These are phyloP conservation scores for Calliphora vomitoria DNA, from an alignment of 2,888 invertebrate genomes.

Conservation along the genomic window DNA sequence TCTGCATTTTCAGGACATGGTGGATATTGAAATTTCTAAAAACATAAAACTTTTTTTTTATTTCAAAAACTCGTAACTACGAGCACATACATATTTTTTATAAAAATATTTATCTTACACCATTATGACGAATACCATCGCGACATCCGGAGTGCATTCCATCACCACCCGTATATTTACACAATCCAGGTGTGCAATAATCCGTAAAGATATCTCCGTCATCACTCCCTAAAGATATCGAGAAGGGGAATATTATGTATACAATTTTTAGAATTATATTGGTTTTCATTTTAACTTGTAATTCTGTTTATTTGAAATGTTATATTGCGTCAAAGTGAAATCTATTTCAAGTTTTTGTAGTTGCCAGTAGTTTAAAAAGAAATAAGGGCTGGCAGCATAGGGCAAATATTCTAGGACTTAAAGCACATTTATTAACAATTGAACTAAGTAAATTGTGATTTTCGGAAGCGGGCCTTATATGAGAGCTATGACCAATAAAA, in stretches of 20 bases:
- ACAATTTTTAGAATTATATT: not conserved
- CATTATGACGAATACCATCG: slow-evolving; percentile 26
- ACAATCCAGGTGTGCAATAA: slow-evolving; percentile 32
- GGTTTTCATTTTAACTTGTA: not conserved
- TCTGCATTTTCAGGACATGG: slow-evolving; percentile 32
- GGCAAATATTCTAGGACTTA: too few species aligned
- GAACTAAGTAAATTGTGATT: too few species aligned
- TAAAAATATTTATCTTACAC: slow-evolving; percentile 23
- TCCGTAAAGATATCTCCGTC: slow-evolving; percentile 24
- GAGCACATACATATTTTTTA: not conserved
- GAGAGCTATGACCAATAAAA: too few species aligned
- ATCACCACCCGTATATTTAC: not conserved
- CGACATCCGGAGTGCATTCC: slow-evolving; percentile 36
- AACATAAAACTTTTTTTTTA: too few species aligned
- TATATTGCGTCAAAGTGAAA: too few species aligned
- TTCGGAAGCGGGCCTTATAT: too few species aligned
- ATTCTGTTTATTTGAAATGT: not conserved
- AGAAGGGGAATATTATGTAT: not conserved
- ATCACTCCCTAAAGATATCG: not conserved
- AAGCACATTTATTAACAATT: too few species aligned
- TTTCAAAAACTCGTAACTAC: too few species aligned
- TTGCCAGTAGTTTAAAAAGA: too few species aligned
- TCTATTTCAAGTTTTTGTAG: too few species aligned
- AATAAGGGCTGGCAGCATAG: too few species aligned
- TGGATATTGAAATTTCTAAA: slow-evolving; percentile 56